Evolutionary conservation across 2,888 invertebrate species (phyloP).

Genomic region (Rhamphomyia laevipes): DNA sequence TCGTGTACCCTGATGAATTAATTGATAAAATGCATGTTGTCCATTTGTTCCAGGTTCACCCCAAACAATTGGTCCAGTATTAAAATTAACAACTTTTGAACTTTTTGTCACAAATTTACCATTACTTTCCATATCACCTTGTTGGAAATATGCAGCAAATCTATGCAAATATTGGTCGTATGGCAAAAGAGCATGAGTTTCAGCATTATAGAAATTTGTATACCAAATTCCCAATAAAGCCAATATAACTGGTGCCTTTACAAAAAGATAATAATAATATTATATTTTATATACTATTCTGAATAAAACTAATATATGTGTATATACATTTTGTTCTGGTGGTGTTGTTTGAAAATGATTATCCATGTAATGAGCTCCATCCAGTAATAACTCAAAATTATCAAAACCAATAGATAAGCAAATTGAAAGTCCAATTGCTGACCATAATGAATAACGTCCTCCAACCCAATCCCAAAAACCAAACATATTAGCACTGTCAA

Average conservation of each 20-base stretch:
- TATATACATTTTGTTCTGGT: constrained; percentile 75
- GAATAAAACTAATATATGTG: neutral
- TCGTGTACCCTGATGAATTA: constrained; percentile 78
- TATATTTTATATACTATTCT: neutral
- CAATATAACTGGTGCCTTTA: constrained; percentile 81
- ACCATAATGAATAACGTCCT: constrained; percentile 95
- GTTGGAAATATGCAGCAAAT: constrained; percentile 99
- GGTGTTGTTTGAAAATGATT: constrained; percentile 81
- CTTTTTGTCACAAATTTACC: constrained; percentile 82
- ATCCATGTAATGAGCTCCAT: constrained; percentile 90
- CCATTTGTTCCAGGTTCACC: constrained; percentile 99
- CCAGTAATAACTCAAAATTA: constrained; percentile 83
- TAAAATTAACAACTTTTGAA: constrained; percentile 42
- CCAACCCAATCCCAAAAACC: constrained; percentile 99
- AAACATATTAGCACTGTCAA: constrained; percentile 96
- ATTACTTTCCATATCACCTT: constrained; percentile 99
- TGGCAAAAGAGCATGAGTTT: constrained; percentile 91
- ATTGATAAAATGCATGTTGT: constrained; percentile 98
- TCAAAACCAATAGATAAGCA: constrained; percentile 87
- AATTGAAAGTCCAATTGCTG: constrained; percentile 96
- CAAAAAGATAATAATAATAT: constrained; percentile 12
- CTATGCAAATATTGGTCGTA: constrained; percentile 98
- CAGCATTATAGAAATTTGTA: constrained; percentile 85
- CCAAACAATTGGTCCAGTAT: constrained; percentile 38
- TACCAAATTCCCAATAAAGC: constrained; percentile 92